These are phyloP conservation scores for Eremobia ochroleuca DNA, from an alignment of 2,888 invertebrate genomes.

Conservation along the genomic window DNA sequence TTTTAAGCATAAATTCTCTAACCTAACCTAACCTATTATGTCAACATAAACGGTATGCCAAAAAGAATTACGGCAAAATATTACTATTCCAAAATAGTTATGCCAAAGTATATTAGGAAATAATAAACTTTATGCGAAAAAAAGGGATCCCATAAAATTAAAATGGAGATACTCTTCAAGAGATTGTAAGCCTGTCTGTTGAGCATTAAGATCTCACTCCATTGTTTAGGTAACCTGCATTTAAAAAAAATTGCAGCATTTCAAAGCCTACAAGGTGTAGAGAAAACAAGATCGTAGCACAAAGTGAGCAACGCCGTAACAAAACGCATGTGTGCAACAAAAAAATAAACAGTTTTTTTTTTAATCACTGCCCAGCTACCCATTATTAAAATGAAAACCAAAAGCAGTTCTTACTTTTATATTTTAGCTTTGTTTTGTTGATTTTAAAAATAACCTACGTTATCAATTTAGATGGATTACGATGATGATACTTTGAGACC, in stretches of 20 bases:
- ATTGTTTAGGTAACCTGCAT: not conserved
- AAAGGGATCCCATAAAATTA: too few species aligned
- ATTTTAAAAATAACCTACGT: not conserved
- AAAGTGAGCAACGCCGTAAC: not conserved
- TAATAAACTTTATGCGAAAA: too few species aligned
- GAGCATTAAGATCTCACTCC: not conserved
- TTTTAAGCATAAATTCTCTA: too few species aligned
- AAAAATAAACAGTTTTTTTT: not conserved
- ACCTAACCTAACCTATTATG: too few species aligned
- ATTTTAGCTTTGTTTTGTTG: not conserved
- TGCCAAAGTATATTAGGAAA: too few species aligned
- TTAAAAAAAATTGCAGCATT: not conserved
- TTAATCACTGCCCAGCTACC: not conserved
- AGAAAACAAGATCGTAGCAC: not conserved
- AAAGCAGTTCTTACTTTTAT: not conserved
- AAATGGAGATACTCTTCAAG: not conserved
- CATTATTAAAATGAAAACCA: not conserved
- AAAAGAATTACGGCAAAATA: too few species aligned
- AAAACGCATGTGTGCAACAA: not conserved
- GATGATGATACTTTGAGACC: too few species aligned
- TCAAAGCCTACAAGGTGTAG: not conserved
- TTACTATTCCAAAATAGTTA: too few species aligned
- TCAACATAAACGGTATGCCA: too few species aligned
- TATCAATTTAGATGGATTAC: not conserved
- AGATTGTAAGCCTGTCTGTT: not conserved